Conservation (phyloP, 2,888 invertebrate genomes). For the Proisotoma minuta region DNA sequence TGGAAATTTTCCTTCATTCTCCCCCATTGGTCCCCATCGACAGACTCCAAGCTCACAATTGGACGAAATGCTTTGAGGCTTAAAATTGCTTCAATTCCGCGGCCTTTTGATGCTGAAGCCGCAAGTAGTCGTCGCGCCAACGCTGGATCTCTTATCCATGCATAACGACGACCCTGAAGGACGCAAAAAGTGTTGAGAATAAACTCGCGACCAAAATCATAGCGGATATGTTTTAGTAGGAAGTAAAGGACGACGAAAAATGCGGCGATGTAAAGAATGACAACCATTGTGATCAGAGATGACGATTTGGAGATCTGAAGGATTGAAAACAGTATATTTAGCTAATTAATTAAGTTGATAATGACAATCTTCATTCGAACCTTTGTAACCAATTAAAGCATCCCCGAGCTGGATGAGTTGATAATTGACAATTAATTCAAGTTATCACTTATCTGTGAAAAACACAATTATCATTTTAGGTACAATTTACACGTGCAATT, state of each 20-base stretch:
- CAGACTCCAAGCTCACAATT: slow-evolving; percentile 9
- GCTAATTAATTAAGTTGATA: too few species aligned
- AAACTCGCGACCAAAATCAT: slow-evolving; percentile 4
- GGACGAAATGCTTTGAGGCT: slow-evolving; percentile 3
- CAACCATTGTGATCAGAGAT: too few species aligned
- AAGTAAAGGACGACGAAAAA: neutral
- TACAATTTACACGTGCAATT: too few species aligned
- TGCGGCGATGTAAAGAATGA: neutral
- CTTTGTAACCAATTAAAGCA: too few species aligned
- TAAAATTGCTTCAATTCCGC: slow-evolving; percentile 7
- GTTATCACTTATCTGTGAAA: too few species aligned
- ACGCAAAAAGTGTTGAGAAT: slow-evolving; percentile 10
- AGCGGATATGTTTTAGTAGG: slow-evolving; percentile 3
- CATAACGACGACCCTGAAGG: slow-evolving; percentile 2
- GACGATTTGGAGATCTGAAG: too few species aligned
- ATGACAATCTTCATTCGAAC: too few species aligned
- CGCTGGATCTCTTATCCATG: slow-evolving; percentile 11
- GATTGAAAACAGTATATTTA: too few species aligned
- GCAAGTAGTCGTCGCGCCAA: slow-evolving; percentile 9
- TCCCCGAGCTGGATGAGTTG: too few species aligned
- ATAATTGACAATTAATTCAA: too few species aligned
- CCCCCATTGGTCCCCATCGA: slow-evolving; percentile 10
- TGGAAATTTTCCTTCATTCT: slow-evolving; percentile 10
- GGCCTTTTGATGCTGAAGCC: slow-evolving; percentile 12
- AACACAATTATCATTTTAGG: too few species aligned